Conservation (phyloP, 2,888 invertebrate genomes). For the Aromia moschata region DNA sequence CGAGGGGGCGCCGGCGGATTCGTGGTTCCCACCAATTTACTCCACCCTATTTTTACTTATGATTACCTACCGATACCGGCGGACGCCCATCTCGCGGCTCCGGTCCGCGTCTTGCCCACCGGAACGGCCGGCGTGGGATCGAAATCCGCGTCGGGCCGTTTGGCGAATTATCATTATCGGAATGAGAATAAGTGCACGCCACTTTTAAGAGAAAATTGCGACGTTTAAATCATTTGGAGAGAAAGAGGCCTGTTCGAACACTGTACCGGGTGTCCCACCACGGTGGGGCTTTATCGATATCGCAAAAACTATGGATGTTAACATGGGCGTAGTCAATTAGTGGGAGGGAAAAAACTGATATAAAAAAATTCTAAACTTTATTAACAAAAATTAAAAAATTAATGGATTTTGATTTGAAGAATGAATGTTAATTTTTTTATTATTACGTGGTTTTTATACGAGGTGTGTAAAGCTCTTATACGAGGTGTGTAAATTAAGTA, state of each 20-base stretch:
- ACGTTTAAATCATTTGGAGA: constrained; percentile 12
- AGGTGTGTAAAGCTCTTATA: no score
- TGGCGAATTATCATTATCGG: constrained; percentile 16
- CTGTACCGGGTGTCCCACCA: no score
- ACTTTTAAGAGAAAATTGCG: constrained; percentile 14
- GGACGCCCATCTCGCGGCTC: constrained; percentile 25
- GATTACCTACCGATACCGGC: constrained; percentile 28
- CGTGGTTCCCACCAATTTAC: constrained; percentile 34
- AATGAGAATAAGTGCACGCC: constrained; percentile 20
- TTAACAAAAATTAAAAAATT: no score
- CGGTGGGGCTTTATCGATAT: no score
- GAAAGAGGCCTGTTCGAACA: not conserved
- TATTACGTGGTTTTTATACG: no score
- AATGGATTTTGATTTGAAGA: no score
- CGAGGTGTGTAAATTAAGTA: no score
- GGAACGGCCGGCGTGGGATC: constrained; percentile 13
- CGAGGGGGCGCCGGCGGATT: constrained; percentile 13
- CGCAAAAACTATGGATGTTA: no score
- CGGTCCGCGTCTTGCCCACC: not conserved
- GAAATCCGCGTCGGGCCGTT: constrained; percentile 8
- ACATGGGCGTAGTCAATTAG: no score
- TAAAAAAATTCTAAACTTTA: no score
- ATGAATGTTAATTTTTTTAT: no score
- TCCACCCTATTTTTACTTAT: constrained; percentile 30
- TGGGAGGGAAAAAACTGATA: no score